These are phyloP conservation scores for Shinisaurus crocodilurus DNA, from an alignment of 2,113 vertebrate genomes.

Conservation along the genomic window DNA sequence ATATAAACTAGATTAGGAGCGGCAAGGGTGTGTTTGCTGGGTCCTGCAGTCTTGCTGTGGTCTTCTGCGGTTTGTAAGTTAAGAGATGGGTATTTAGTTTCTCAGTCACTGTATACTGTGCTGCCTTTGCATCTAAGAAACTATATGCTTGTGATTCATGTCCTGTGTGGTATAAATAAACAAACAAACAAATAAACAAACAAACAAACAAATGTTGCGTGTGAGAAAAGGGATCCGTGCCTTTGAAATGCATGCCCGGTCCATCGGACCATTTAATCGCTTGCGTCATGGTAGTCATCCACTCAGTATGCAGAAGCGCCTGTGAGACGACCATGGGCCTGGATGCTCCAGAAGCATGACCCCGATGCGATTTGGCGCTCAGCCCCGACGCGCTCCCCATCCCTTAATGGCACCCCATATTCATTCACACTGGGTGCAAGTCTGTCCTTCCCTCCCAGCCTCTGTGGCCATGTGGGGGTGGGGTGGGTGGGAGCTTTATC, in stretches of 20 bases:
- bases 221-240: not conserved
- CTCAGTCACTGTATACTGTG: not conserved
- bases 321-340: not conserved
- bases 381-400: not conserved
- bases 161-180: no score
- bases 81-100: not conserved
- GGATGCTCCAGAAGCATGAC: not conserved
- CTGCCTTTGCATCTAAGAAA: not conserved
- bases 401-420: not conserved
- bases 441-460: no score
- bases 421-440: no score
- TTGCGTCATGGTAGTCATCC: not conserved
- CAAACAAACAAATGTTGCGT: no score
- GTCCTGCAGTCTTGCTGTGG: no score
- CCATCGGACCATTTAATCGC: not conserved
- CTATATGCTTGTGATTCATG: not conserved
- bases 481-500: no score
- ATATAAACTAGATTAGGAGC: no score
- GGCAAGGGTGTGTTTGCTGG: no score
- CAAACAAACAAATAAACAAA: no score
- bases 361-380: no score
- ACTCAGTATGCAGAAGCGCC: no score
- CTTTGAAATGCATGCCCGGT: not conserved
- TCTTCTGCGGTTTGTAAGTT: no score
- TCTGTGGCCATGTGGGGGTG: fast-evolving